Evolutionary conservation across 2,888 invertebrate species (phyloP), one percentile per base, ranked within the genome.

Genomic region (Pachycephus smyrnensis): DNA sequence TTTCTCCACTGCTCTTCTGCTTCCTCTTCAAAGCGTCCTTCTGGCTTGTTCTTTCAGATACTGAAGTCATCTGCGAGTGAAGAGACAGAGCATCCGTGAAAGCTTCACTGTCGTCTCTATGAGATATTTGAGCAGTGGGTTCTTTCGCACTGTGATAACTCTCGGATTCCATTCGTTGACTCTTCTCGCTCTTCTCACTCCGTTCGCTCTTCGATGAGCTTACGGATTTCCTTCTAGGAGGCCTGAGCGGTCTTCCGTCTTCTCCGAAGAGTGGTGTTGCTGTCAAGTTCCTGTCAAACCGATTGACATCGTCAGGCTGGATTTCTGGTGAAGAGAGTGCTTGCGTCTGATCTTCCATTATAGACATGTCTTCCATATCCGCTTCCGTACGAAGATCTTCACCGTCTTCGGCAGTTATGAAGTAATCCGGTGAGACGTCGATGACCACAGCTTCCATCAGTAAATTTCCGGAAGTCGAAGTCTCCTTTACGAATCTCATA

Each of bases 361-460:
- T 95, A 0, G 97, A 97, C 80, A 96, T 95, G 86, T 97, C 97
- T 89, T 97, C 97, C 81, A 97, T 92, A 83, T 96, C 97, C 0
- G 96, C 97, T 92, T 97, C 97, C 0, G 97, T 97, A 77, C 96
- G 93, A 80, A 96, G 92, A 89, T 97, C 97, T 87, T 97, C 96
- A 88, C 96, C 97, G 88, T 97, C 96, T 84, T 95, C 95, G 4
- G 95, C 95, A n/a, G 95, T 93, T 0, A 94, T 93, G 87, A 97
- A 97, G 86, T 96, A 97, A 84, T 97, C 96, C 1, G 97, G 96
- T 0, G 96, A 95, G 0, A 98, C 97, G 83, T 98, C 98, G 76
- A 98, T 97, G 23, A 98, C 95, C 36, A 97, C 96, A 0, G 98
- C 98, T 92, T 98, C 97, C 97, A 98, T 97, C 0, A 97, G 90